A percentile compares a stretch with the other conserved stretches of the same genome.
phyloP scores from a whole-genome alignment of 2,113 vertebrate genomes.

The Bubo blakistoni region DNA sequence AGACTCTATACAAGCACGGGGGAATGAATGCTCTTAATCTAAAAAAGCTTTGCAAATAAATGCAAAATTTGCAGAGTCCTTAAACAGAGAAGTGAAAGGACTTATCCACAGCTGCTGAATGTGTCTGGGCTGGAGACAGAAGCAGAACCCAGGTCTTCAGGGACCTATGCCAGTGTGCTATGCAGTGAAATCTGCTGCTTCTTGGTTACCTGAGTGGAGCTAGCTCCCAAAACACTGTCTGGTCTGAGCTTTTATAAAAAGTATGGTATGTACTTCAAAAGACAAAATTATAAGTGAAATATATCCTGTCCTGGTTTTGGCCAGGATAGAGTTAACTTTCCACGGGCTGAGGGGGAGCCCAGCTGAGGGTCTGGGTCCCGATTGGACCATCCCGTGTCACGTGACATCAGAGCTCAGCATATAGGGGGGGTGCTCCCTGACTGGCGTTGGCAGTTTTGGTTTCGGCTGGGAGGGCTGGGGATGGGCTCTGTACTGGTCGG shows the following conservation, averaged over 20 bases:
- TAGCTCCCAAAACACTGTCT: background rate
- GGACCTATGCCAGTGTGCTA: background rate
- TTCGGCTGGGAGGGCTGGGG: no score
- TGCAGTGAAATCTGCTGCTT: background rate
- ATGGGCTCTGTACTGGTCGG: no score
- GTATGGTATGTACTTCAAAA: background rate
- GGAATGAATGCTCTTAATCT: background rate
- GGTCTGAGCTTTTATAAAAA: background rate
- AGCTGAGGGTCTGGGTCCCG: no score
- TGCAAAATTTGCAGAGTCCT: background rate
- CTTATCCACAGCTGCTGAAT: background rate
- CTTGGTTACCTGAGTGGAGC: background rate
- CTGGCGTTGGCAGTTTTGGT: no score
- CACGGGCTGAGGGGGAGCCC: no score
- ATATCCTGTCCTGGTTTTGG: no score
- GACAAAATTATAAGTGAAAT: background rate
- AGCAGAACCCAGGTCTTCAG: background rate
- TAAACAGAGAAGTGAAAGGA: background rate
- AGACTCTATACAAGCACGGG: background rate
- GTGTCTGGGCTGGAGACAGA: background rate
- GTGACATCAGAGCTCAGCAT: no score
- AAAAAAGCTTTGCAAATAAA: background rate
- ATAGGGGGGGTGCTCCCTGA: no score
- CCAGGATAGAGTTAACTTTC: no score
- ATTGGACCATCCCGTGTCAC: no score